These are phyloP conservation scores for Eristalis arbustorum DNA, from an alignment of 2,888 invertebrate species.

Conservation along the genomic window DNA sequence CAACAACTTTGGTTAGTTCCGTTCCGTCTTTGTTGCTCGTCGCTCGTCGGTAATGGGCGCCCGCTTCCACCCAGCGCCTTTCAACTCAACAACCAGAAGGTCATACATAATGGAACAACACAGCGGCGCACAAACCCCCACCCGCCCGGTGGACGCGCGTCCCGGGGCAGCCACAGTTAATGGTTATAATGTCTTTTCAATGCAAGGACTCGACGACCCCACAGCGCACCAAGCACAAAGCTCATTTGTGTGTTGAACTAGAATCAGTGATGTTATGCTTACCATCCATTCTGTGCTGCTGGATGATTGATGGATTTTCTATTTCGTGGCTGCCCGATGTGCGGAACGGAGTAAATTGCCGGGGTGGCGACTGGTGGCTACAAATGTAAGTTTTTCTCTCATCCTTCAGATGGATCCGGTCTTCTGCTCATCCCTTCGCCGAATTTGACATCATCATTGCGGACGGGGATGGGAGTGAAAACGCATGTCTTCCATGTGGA, in stretches of 20 bases:
- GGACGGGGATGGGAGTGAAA: neutral
- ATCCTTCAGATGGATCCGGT: slow-evolving; percentile 16
- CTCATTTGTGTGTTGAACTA: slow-evolving; percentile 62
- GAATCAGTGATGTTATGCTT: slow-evolving; percentile 55
- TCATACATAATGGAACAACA: slow-evolving; percentile 67
- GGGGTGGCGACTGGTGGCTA: slow-evolving; percentile 26
- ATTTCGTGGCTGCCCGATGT: slow-evolving; percentile 20
- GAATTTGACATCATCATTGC: slow-evolving; percentile 62
- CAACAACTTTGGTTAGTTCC: slow-evolving; percentile 56
- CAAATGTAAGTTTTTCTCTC: slow-evolving; percentile 28
- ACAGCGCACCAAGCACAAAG: slow-evolving; percentile 22
- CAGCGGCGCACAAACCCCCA: neutral
- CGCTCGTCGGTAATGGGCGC: neutral
- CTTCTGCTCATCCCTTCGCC: slow-evolving; percentile 4
- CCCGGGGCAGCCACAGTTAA: slow-evolving; percentile 32
- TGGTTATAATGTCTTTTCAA: slow-evolving; percentile 68
- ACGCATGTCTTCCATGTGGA: neutral
- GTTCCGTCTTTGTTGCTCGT: neutral
- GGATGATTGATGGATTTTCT: slow-evolving; percentile 66
- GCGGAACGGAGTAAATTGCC: slow-evolving; percentile 52
- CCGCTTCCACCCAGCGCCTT: neutral
- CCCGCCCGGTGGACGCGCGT: neutral
- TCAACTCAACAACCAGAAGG: slow-evolving; percentile 46
- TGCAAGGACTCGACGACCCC: slow-evolving; percentile 32
- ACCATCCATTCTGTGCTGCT: neutral